Conservation (phyloP, 2,113 vertebrate species). For the Brachyhypopomus gauderio region DNA sequence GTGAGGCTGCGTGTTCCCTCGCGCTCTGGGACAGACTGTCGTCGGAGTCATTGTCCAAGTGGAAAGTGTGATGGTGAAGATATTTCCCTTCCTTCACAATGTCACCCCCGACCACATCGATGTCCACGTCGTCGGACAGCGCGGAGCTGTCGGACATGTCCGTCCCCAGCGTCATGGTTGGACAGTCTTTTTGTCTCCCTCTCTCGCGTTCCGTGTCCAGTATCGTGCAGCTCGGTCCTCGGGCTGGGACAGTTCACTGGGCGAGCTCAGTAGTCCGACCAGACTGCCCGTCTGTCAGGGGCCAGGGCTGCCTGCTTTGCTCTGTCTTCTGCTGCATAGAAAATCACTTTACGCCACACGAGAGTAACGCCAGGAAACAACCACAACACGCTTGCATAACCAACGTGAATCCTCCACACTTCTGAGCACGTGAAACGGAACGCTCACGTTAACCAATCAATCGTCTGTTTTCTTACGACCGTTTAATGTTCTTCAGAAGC, state of each 20-base stretch:
- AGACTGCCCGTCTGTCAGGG: slow-evolving; percentile 36
- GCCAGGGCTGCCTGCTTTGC: slow-evolving; percentile 37
- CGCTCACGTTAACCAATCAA: too few species aligned
- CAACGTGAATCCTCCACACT: background rate
- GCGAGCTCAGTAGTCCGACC: slow-evolving; percentile 38
- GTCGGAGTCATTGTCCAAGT: slow-evolving; percentile 80
- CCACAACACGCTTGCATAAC: background rate
- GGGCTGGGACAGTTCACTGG: slow-evolving; percentile 15
- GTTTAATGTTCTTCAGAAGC: background rate
- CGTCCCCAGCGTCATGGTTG: slow-evolving; percentile 84
- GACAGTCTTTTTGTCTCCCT: slow-evolving; percentile 62
- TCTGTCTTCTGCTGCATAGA: slow-evolving; percentile 55
- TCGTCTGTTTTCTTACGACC: too few species aligned
- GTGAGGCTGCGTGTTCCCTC: slow-evolving; percentile 65
- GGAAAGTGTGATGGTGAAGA: slow-evolving; percentile 70
- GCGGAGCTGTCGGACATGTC: slow-evolving; percentile 85
- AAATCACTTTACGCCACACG: slow-evolving; percentile 23
- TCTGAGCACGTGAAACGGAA: too few species aligned
- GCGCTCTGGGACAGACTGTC: slow-evolving; percentile 77
- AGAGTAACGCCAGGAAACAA: slow-evolving; percentile 39
- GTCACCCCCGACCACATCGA: slow-evolving; percentile 93
- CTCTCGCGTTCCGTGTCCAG: slow-evolving; percentile 64
- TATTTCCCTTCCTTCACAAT: slow-evolving; percentile 78
- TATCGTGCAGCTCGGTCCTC: background rate
- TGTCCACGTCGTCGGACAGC: slow-evolving; percentile 89